Evolutionary conservation across 2,888 invertebrate species (phyloP), one percentile per base, ranked within the genome.

Genomic region (Thymelicus lineola): DNA sequence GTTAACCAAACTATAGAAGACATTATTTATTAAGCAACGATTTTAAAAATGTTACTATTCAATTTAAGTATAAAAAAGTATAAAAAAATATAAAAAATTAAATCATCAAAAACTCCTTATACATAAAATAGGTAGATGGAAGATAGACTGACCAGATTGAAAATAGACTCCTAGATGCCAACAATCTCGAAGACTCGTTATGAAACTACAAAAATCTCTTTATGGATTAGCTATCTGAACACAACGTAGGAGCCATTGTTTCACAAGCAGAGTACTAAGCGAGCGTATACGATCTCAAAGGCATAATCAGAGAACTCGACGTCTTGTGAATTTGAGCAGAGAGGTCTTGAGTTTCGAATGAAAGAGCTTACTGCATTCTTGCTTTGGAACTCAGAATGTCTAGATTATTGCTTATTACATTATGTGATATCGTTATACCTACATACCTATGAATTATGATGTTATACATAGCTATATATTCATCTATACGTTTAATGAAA

Each of bases 291-390:
- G 58, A 58, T 58, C 20, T 58, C 58, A 58, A 36, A 58, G 58
- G 58, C 35, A 58, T 58, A 36, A 58, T 58, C 36, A 35, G 48
- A 59, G 59, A 59, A 42, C 59, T 42, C 59, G 17, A 59, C 38
- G 12, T 59, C 59, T 59, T 38, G 38, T n/a, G n/a, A 59, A 59
- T 59, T 15, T 55, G 55, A 28, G 55, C 28, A 28, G 28, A 55
- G 55, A 28, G 28, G 55, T 28, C 20, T 55, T 55, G 55, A 55
- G 28, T 55, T 28, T 55, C 14, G 55, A 55, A 28, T 55, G 28
- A 28, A 55, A 55, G 55, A 28, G 28, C 28, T 28, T 55, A 55
- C 48, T 50, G 9, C 48, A 17, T 50, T 50, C 48, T 9, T 15
- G 48, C 48, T 50, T 50, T 15, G 48, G 48, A 15, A 17, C 48